These are phyloP conservation scores for Coremacera marginata DNA, from an alignment of 2,888 invertebrate species.

Conservation along the genomic window DNA sequence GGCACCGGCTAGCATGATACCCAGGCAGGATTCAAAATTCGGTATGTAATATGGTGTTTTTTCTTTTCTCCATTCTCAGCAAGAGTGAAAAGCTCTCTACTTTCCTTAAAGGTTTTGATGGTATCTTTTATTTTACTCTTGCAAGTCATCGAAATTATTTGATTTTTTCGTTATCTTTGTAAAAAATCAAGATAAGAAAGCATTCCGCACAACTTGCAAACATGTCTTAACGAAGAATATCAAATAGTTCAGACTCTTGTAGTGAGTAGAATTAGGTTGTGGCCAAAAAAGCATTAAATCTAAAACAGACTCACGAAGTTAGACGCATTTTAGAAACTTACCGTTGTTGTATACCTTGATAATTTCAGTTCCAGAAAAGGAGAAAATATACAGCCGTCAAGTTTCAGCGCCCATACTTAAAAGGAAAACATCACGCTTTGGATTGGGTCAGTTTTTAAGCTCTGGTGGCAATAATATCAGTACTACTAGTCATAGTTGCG, in stretches of 20 bases:
- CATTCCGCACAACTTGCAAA: too few relatives aligned
- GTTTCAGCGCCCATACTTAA: constrained; percentile 96
- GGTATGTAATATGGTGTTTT: constrained; percentile 64
- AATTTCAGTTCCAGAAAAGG: constrained; percentile 75
- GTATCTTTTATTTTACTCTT: background rate
- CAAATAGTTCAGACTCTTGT: background rate
- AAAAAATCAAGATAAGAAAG: too few relatives aligned
- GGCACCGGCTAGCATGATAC: constrained; percentile 87
- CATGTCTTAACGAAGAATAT: background rate
- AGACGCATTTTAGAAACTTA: background rate
- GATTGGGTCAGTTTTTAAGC: constrained; percentile 84
- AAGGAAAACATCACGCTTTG: constrained; percentile 92
- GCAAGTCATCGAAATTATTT: too few relatives aligned
- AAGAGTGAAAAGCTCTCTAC: too few relatives aligned
- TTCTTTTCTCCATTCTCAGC: too few relatives aligned
- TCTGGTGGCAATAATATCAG: constrained; percentile 67
- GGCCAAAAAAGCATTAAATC: background rate
- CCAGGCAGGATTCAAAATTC: constrained; percentile 80
- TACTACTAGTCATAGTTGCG: constrained; percentile 60
- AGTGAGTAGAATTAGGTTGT: background rate
- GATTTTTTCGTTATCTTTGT: too few relatives aligned
- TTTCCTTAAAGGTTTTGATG: background rate
- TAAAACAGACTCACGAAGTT: too few relatives aligned
- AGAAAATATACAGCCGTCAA: constrained; percentile 90
- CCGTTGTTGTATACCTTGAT: background rate